Conservation (phyloP, 2,888 invertebrate species). For the Orchesella flavescens region DNA sequence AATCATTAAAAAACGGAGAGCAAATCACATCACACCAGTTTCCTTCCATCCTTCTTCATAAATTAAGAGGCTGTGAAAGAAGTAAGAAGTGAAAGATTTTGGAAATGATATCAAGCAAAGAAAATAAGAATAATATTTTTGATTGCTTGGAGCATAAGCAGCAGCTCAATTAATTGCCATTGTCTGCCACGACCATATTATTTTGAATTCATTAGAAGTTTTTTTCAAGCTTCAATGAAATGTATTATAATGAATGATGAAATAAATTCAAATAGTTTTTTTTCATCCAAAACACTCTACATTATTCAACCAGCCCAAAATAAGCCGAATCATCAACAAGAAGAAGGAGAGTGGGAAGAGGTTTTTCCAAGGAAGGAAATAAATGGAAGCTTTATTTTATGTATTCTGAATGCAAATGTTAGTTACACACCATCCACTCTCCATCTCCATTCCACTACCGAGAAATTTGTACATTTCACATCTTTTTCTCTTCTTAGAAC, state of each 20-base stretch:
- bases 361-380: not conserved
- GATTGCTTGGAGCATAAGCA: constrained; percentile 10
- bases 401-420: constrained; percentile 20
- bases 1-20: not conserved
- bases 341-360: not conserved
- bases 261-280: no score
- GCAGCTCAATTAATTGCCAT: constrained; percentile 44
- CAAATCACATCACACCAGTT: not conserved
- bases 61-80: constrained; percentile 24
- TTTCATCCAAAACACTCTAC: no score
- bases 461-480: not conserved
- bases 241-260: not conserved
- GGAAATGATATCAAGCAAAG: constrained; percentile 28
- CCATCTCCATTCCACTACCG: not conserved
- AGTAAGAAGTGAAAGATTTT: constrained; percentile 23
- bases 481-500: not conserved
- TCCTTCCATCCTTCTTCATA: constrained; percentile 16
- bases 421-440: no score
- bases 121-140: not conserved
- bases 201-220: no score
- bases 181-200: not conserved
- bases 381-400: not conserved
- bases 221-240: not conserved
- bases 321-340: not conserved
- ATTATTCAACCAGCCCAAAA: no score